These are phyloP conservation scores for Kryphioiulus occultus DNA, from an alignment of 2,888 invertebrate genomes.

Conservation along the genomic window DNA sequence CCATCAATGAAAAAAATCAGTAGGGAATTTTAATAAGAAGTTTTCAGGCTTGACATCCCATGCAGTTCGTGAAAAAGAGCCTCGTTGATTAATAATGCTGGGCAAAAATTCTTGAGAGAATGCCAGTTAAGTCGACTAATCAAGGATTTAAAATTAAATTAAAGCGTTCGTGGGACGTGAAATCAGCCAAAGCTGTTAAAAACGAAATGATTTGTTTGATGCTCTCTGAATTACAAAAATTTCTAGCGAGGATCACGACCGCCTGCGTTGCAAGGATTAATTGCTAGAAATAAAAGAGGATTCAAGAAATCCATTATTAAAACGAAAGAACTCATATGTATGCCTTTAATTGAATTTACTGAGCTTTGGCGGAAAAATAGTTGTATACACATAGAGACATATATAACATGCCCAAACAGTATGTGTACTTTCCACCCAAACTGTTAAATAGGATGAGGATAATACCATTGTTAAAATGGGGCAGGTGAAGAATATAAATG, in stretches of 20 bases:
- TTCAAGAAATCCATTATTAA: constrained; percentile 40
- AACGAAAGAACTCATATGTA: not conserved
- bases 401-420: not conserved
- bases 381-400: not conserved
- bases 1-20: not conserved
- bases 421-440: not conserved
- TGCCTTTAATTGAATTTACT: constrained; percentile 36
- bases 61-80: not conserved
- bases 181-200: constrained; percentile 40
- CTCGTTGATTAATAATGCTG: constrained; percentile 10
- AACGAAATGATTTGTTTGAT: constrained; percentile 39
- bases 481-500: not conserved
- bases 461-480: not conserved
- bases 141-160: constrained; percentile 39
- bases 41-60: not conserved
- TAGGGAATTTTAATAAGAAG: constrained; percentile 32
- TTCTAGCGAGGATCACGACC: constrained; percentile 22
- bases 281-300: constrained; percentile 37
- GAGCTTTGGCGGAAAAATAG: not conserved
- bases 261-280: not conserved
- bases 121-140: constrained; percentile 40
- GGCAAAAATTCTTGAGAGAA: constrained; percentile 34
- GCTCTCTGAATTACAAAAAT: constrained; percentile 36
- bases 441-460: not conserved
- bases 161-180: constrained; percentile 6